Base-by-base conservation (phyloP, 2,888 invertebrate genomes). In the Caradrina kadenii region DNA sequence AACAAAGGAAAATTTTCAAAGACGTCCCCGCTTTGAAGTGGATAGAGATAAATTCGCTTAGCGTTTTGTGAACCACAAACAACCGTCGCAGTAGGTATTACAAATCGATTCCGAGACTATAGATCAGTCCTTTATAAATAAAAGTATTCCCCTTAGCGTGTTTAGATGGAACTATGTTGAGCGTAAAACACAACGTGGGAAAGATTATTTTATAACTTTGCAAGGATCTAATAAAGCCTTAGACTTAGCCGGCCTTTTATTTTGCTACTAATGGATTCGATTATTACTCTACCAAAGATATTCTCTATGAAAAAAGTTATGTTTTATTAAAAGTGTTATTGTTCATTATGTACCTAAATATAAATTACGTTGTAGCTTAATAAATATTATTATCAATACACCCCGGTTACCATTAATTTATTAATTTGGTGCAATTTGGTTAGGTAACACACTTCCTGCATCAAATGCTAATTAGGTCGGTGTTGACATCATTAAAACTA, bases 101-200 rank as follows among this genome's bases (percentile, higher is more conserved):
- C 22, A 69, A 69, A 63, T 69, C 58, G 53, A 69, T 67, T 35
- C 39, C 35, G 19, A 61, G 48, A 49, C 49, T 49, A 55, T 63
- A 45, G 53, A 63, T 58, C 45, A 59, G 48, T 58, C 53, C 26
- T 15, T 53, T 69, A 53, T 39, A 58, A 42, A 62, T 62, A 19
- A 50, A 55, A 26, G 48, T 55, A 62, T 67, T 56, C 39, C 49
- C 45, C 17, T 61, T 56, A 13, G 49, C 58, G 13, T 58, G 58
- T 58, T 66, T 53, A 53, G 42, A 60, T 66, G 26, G 26, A 42
- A 58, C 52, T 10, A 35, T 26, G 39, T 42, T 42, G 56, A 56
- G 54, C 31, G 48, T 55, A 31, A 65, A 26, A 19, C 42, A 42
- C 26, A n/a, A 62, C 19, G 52, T 50, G 39, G 21, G 62, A 50